Evolutionary conservation across 2,797 vertebrate genomes (phyloP), one percentile per base, ranked within the genome.

Genomic region (Halcyon chelicuti): DNA sequence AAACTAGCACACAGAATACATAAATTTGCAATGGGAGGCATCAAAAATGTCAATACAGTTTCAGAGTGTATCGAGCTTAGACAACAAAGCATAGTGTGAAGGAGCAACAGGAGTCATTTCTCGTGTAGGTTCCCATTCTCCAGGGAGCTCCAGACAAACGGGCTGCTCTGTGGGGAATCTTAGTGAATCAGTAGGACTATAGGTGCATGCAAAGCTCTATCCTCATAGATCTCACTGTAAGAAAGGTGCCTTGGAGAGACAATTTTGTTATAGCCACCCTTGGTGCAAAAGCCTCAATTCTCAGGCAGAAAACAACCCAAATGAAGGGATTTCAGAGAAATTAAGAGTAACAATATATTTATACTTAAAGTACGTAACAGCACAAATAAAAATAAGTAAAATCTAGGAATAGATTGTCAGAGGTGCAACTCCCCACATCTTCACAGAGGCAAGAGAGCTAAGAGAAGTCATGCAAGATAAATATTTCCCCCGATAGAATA

Each of bases 311-410:
- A 73, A 42, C 7, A 35, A 54, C 5, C 7, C 35, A 79, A 5
- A 28, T 67, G 61, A 86, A 71, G 11, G 13, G 16, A 44, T 40
- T 62, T 39, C 42, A 90, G 37, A 22, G 65, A 46, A 88, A 86
- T 35, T 7, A 55, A 29, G 6, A 46, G 35, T 15, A 72, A 12
- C 12, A 3, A 1, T 20, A 20, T 29, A 31, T 6, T 62, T 57
- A 28, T 6, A 15, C 11, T 22, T 31, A 7, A 83, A 40, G 10
- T 7, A 20, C 3, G 5, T 2, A 63, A 51, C 0, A 2, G 10
- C 7, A 91, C 76, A 86, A 93, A 37, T 22, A 42, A 61, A 55
- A 66, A 14, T 7, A n/a, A 80, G 15, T 46, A 47, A 83, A 74
- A 52, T 10, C 28, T 8, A 71, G 29, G 23, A 73, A 22, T 0